These are phyloP conservation scores for Neomonachus schauinslandi DNA, from an alignment of 2,113 vertebrate genomes.

Conservation along the genomic window DNA sequence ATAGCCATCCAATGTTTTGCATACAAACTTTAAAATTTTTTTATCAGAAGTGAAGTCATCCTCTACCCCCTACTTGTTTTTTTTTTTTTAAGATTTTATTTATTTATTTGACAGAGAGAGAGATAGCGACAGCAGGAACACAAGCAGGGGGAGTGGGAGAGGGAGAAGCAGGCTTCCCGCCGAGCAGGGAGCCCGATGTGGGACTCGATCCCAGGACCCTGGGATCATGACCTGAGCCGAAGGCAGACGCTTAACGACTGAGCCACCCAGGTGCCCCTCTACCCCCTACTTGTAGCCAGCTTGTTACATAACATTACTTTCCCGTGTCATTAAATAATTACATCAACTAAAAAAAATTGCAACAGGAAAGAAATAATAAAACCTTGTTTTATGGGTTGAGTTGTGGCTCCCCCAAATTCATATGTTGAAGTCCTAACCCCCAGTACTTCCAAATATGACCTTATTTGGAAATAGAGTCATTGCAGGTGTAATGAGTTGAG, in stretches of 20 bases:
- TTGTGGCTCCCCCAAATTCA: background rate
- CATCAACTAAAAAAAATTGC: background rate
- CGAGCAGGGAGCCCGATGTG: no score
- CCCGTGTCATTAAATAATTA: conserved; percentile 38
- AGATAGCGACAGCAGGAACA: no score
- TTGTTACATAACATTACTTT: conserved; percentile 14
- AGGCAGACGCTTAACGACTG: no score
- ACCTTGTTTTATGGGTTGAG: background rate
- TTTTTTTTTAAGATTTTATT: no score
- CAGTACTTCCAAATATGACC: background rate
- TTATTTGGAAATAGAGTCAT: background rate
- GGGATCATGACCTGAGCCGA: no score
- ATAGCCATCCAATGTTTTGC: background rate
- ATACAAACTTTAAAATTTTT: background rate
- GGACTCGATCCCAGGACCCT: no score
- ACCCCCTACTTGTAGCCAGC: background rate
- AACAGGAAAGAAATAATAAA: background rate
- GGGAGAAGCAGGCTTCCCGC: no score
- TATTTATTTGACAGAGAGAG: no score
- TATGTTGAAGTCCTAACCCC: background rate
- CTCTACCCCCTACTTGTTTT: background rate
- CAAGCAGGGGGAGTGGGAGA: no score
- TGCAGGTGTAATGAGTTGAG: background rate
- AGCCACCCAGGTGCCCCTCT: background rate
- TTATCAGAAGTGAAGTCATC: background rate